A percentile compares a stretch with the other conserved stretches of the same genome.
These are phyloP conservation scores for Sapajus apella DNA, from an alignment of 2,113 vertebrate species.

Conservation along the genomic window DNA sequence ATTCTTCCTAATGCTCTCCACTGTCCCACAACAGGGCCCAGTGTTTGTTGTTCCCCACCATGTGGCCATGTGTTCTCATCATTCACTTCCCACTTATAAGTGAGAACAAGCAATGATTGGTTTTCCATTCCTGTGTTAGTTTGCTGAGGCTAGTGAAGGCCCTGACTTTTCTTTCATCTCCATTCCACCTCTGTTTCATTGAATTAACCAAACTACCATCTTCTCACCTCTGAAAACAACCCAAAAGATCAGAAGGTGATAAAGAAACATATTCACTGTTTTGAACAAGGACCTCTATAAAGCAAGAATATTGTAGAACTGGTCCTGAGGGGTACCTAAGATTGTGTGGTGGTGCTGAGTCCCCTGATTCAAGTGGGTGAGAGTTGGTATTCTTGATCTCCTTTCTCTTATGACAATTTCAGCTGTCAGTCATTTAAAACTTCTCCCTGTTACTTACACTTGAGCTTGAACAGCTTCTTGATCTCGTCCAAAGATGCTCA, in stretches of 20 bases:
- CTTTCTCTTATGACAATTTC: neutral
- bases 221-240: neutral
- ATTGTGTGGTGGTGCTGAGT: neutral
- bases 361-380: too few species aligned
- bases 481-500: neutral
- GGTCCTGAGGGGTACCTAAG: too few species aligned
- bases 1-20: too few species aligned
- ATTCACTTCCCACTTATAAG: too few species aligned
- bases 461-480: neutral
- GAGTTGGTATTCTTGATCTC: neutral
- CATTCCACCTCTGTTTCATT: neutral
- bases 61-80: too few species aligned
- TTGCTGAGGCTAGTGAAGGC: neutral
- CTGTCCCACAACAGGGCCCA: too few species aligned
- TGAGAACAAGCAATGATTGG: too few species aligned
- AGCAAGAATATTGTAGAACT: neutral
- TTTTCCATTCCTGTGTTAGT: too few species aligned
- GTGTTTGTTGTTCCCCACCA: too few species aligned
- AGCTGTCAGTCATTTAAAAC: neutral
- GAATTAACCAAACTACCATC: neutral
- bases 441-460: neutral
- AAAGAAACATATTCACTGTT: neutral
- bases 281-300: neutral
- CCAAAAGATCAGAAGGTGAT: neutral
- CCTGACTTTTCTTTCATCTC: neutral